A percentile compares a stretch with the other conserved stretches of the same genome.
phyloP scores from a whole-genome alignment of 2,888 invertebrate genomes.

The Limnephilus lunatus region DNA sequence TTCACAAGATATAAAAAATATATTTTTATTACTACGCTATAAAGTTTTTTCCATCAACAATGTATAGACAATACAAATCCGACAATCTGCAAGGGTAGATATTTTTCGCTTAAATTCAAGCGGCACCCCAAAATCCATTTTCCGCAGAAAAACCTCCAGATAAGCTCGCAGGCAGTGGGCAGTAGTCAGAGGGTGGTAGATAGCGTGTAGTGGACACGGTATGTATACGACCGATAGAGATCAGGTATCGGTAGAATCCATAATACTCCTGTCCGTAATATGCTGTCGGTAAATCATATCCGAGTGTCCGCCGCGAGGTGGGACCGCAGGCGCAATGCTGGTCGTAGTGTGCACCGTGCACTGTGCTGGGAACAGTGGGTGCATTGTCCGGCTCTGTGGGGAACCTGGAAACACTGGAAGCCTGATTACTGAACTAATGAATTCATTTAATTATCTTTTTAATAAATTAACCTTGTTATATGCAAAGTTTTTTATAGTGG shows the following conservation, averaged over 20 bases:
- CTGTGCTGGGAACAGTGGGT: not conserved
- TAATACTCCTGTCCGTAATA: conserved; percentile 7
- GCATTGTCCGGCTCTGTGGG: not conserved
- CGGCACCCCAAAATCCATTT: not conserved
- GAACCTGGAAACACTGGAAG: not conserved
- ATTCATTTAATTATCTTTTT: not conserved
- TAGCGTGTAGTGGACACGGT: not conserved
- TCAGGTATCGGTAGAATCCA: conserved; percentile 28
- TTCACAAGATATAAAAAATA: too few relatives aligned
- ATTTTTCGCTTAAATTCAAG: not conserved
- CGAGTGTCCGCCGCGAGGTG: conserved; percentile 7
- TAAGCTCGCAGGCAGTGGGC: not conserved
- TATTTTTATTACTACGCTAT: not conserved
- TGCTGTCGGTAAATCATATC: conserved; percentile 16
- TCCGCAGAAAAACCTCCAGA: not conserved
- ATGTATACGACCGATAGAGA: not conserved
- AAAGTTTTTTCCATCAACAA: not conserved
- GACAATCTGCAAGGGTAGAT: not conserved
- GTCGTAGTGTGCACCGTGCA: not conserved
- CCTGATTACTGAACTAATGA: not conserved
- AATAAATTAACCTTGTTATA: not conserved
- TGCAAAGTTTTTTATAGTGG: not conserved
- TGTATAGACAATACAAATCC: not conserved
- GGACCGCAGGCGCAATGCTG: not conserved
- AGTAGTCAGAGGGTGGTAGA: not conserved